Evolutionary conservation across 2,888 invertebrate species (phyloP).

Genomic region (Drosophila fungiperda): DNA sequence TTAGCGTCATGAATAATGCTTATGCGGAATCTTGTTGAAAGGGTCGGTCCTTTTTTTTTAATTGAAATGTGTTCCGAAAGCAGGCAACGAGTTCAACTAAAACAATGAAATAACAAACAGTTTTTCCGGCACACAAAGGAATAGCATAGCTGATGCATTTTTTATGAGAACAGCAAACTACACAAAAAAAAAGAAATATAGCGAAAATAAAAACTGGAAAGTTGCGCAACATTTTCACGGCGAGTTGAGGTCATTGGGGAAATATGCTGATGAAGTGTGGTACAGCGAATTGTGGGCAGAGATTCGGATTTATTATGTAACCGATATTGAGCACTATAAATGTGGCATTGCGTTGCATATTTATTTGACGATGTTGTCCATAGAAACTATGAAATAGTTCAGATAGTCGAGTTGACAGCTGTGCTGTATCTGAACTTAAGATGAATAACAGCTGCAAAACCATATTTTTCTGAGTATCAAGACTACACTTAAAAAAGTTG

Average conservation of each 20-base stretch:
- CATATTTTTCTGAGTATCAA: not conserved
- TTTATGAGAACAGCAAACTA: constrained; percentile 31
- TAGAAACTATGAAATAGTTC: not conserved
- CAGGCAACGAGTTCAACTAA: constrained; percentile 36
- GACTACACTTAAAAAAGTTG: not conserved
- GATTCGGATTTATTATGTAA: constrained; percentile 48
- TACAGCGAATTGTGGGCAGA: constrained; percentile 7
- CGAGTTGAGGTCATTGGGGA: constrained; percentile 28
- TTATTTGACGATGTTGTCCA: constrained; percentile 10
- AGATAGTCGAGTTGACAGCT: not conserved
- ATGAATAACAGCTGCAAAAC: not conserved
- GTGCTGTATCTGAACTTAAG: not conserved
- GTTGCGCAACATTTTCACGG: constrained; percentile 42
- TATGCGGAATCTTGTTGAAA: constrained; percentile 12
- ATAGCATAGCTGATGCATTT: constrained; percentile 53
- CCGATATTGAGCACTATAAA: not conserved
- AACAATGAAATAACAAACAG: constrained; percentile 57
- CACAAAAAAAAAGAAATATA: not conserved
- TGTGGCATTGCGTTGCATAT: constrained; percentile 4
- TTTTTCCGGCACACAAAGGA: constrained; percentile 42
- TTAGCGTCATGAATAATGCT: not conserved
- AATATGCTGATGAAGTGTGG: constrained; percentile 19
- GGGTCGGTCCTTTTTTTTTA: constrained; percentile 22
- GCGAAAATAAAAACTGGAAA: constrained; percentile 19
- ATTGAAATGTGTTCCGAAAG: constrained; percentile 44